Evolutionary conservation across 2,888 invertebrate genomes (phyloP).

Genomic region (Aquatica leii): DNA sequence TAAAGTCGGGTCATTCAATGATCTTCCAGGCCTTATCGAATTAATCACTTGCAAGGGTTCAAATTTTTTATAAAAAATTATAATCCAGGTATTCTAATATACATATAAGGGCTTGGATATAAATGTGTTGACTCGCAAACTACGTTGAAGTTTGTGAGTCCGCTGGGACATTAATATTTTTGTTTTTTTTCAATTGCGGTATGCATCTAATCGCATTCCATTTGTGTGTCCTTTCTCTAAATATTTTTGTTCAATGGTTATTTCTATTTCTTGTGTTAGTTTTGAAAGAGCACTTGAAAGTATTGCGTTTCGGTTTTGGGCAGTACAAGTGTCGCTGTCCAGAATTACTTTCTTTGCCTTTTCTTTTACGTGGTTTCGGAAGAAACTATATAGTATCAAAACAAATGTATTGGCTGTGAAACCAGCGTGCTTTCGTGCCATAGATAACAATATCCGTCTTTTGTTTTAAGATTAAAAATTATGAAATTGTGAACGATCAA

Average conservation of each 20-base stretch:
- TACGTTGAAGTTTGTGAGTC: not conserved
- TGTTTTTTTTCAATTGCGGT: not conserved
- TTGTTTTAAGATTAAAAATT: no score
- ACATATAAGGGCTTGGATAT: not conserved
- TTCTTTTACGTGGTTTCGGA: not conserved
- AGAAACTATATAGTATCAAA: not conserved
- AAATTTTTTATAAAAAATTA: no score
- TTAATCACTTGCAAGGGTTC: not conserved
- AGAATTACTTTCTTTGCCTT: no score
- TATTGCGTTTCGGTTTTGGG: constrained; percentile 3
- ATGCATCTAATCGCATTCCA: constrained; percentile 1
- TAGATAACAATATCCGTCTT: not conserved
- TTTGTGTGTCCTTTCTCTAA: not conserved
- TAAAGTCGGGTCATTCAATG: not conserved
- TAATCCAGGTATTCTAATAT: no score
- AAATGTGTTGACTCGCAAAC: not conserved
- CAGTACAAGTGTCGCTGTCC: not conserved
- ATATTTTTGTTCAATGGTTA: constrained; percentile 1
- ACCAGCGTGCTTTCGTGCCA: not conserved
- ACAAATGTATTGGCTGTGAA: constrained; percentile 1
- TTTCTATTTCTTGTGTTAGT: not conserved
- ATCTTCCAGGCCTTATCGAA: constrained; percentile 3
- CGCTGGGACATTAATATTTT: not conserved
- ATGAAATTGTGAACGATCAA: no score
- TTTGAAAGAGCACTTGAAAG: no score